phyloP scores from a whole-genome alignment of 1,140 invertebrate genomes.

The Hylaeus anthracinus region DNA sequence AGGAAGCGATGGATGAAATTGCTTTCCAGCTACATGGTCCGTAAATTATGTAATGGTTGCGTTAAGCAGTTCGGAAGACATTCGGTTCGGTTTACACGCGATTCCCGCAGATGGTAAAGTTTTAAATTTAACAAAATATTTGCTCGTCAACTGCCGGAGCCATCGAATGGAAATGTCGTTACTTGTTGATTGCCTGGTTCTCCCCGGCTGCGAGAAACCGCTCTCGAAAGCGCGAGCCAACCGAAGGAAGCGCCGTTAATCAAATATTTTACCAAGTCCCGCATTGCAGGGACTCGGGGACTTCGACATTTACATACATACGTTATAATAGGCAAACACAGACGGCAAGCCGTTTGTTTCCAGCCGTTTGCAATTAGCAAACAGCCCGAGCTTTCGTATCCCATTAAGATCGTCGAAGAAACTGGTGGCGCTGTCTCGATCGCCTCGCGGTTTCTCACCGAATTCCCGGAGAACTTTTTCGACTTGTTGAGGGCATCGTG shows the following conservation, averaged over 20 bases:
- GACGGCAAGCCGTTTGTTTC: constrained; percentile 37
- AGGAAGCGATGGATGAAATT: background rate
- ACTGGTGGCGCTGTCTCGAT: too few relatives aligned
- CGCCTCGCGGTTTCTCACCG: too few relatives aligned
- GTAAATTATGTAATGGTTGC: constrained; percentile 6
- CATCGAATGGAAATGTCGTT: constrained; percentile 7
- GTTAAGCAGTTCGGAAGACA: constrained; percentile 11
- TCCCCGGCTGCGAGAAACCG: background rate
- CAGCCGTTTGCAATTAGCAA: background rate
- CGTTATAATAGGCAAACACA: constrained; percentile 57
- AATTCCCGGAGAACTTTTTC: too few relatives aligned
- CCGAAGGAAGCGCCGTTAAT: constrained; percentile 31
- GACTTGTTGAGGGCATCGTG: too few relatives aligned
- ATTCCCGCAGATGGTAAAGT: background rate
- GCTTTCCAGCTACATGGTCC: background rate
- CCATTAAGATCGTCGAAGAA: background rate
- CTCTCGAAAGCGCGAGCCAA: background rate
- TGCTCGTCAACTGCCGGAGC: background rate
- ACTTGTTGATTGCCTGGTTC: constrained; percentile 3
- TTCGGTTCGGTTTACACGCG: background rate
- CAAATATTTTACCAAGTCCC: constrained; percentile 53
- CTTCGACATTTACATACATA: constrained; percentile 50
- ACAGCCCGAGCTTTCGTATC: background rate
- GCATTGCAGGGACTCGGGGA: constrained; percentile 5
- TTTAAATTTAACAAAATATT: constrained; percentile 37